These are phyloP conservation scores for Ptilonorhynchus violaceus DNA, from an alignment of 2,113 vertebrate genomes.

Conservation along the genomic window DNA sequence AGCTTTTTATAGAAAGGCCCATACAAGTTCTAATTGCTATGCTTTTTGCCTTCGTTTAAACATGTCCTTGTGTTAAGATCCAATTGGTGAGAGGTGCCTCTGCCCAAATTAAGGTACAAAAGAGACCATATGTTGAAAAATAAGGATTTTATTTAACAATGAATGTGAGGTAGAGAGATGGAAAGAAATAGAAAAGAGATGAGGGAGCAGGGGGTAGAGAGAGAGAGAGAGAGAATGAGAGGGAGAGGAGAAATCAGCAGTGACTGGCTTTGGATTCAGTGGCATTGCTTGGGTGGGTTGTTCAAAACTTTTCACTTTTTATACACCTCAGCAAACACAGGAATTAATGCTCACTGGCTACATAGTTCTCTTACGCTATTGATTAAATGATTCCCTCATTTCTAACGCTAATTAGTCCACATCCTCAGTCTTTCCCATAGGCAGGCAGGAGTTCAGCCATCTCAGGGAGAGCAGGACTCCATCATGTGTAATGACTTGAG, in stretches of 20 bases:
- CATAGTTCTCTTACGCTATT: neutral
- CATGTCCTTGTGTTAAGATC: neutral
- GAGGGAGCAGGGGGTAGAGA: too few species aligned
- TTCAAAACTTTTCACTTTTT: neutral
- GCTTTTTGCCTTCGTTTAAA: neutral
- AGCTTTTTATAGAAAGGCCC: neutral
- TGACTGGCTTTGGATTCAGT: neutral
- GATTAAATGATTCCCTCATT: neutral
- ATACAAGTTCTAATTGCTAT: neutral
- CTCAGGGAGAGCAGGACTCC: neutral
- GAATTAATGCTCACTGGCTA: neutral
- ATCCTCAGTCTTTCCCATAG: neutral
- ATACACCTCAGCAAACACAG: neutral
- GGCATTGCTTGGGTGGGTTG: neutral
- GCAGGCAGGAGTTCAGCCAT: neutral
- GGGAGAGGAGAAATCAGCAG: neutral
- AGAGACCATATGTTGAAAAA: neutral
- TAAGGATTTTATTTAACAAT: neutral
- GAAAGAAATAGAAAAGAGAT: neutral
- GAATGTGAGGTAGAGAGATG: neutral
- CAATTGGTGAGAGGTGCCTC: too few species aligned
- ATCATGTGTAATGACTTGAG: neutral
- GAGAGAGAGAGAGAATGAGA: neutral
- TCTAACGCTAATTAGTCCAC: neutral
- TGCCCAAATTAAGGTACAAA: neutral